Evolutionary conservation across 2,797 vertebrate genomes (phyloP), one percentile per base, ranked within the genome.

Genomic region (Paedocypris micromegethes): DNA sequence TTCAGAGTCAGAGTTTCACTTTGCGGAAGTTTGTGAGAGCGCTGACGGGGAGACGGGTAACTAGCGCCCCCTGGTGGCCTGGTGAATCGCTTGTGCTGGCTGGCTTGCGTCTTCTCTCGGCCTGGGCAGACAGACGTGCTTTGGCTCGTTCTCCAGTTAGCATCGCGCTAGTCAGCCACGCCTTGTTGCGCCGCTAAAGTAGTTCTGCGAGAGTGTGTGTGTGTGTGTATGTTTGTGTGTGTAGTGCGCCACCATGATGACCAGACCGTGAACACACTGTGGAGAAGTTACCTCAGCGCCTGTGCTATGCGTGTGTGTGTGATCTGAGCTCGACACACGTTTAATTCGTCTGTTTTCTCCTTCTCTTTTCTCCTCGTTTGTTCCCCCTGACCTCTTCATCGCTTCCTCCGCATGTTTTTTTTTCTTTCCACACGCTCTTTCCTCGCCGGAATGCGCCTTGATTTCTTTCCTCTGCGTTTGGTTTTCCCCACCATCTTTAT

Each of bases 1-100:
- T 78, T 41, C 79, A 83, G 82, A 83, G 65, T 74, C 72, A 57
- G 75, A 78, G 45, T 74, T 65, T 72, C 64, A 73, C 59, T 79
- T 79, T 44, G 63, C 69, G 68, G 78, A 73, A 64, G 64, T 56
- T 52, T 72, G 61, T 60, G 63, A 74, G 41, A 51, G 53, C 53
- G 46, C 72, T 70, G 23, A 75, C 54, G 69, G 67, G 70, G 70
- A 77, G 68, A 60, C 58, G 72, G 78, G 77, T 80, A 81, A 75
- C 69, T 50, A n/a, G 23, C 23, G 23, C 23, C 23, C 23, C 23
- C 23, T 23, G 23, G 23, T 23, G 23, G 23, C 23, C 23, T 23
- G 23, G 23, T 23, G 23, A 23, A 23, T 23, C 23, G 23, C 23
- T 23, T 23, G 23, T 23, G 23, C 23, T 23, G 23, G 23, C 23